Evolutionary conservation across 2,888 invertebrate species (phyloP), one percentile per base, ranked within the genome.

Genomic region (Tetheella fluctuosa): DNA sequence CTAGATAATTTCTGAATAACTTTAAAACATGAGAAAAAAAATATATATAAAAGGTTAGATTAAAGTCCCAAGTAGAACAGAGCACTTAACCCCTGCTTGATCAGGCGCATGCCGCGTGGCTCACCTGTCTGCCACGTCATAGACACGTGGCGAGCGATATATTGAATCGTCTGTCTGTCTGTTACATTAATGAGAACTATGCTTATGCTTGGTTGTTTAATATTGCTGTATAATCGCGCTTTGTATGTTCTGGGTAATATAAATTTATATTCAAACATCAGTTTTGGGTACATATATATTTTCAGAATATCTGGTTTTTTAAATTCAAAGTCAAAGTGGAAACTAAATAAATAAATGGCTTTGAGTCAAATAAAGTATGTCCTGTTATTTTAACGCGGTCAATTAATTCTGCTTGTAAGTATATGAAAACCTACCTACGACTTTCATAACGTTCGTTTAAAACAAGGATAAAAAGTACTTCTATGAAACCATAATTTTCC

Each of bases 121-220:
- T 20, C 76, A 73, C 76, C 74, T 68, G 69, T 61, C 65, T 62
- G 60, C 67, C 68, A 69, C 60, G 67, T 42, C 63, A 65, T 64
- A 57, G 34, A 5, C 25, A 37, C 55, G 37, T 55, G 30, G 6
- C 48, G 20, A 1, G 48, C 7, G 3, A 4, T 37, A 42, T 20
- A 48, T 48, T 48, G 48, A 48, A 48, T 48, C 48, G 20, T 48
- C 48, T 20, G 20, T 64, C 65, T 68, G 65, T 68, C 42, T 4
- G 28, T 42, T 37, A 54, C 55, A 59, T 42, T 56, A 39, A 37
- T 39, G 37, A 13, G 17, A 39, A 39, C 39, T 39, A 39, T 39
- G n/a, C 39, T 39, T 39, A 39, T 39, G 37, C 37, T 37, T 37
- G 37, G 4, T 15, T 3, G n/a, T n/a, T 39, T 34, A 34, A 34